Conservation (phyloP, 1,140 invertebrate genomes). For the Macrocentrus cingulum region DNA sequence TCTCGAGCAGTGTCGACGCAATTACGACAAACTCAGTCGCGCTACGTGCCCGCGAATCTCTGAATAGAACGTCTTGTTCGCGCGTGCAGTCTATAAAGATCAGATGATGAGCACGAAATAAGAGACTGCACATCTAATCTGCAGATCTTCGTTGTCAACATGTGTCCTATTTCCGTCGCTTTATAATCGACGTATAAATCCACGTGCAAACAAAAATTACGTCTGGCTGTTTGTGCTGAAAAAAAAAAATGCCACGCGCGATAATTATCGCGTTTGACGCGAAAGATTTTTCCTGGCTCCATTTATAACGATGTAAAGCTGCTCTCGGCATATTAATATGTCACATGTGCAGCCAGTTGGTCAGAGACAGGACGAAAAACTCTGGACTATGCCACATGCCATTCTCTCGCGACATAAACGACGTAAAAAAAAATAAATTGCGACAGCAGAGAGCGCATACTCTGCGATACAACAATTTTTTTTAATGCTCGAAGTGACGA, state of each 20-base stretch:
- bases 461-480: too few species aligned
- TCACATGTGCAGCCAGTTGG: too few species aligned
- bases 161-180: not conserved
- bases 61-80: slow-evolving; percentile 8
- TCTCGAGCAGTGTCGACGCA: not conserved
- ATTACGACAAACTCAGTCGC: not conserved
- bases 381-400: not conserved
- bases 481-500: slow-evolving; percentile 34
- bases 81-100: too few species aligned
- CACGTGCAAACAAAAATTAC: not conserved
- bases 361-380: too few species aligned
- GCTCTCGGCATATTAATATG: too few species aligned
- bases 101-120: not conserved
- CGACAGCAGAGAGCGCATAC: too few species aligned
- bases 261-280: too few species aligned
- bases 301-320: too few species aligned
- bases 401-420: not conserved
- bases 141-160: slow-evolving; percentile 28
- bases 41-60: not conserved
- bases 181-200: not conserved
- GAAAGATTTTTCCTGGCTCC: too few species aligned
- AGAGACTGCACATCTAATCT: not conserved
- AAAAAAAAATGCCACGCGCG: not conserved
- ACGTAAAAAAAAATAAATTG: not conserved
- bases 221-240: not conserved